Percentiles rank a stretch among this genome's conserved stretches.
These are phyloP conservation scores for Sceloporus undulatus DNA, from an alignment of 2,113 vertebrate species.

Conservation along the genomic window DNA sequence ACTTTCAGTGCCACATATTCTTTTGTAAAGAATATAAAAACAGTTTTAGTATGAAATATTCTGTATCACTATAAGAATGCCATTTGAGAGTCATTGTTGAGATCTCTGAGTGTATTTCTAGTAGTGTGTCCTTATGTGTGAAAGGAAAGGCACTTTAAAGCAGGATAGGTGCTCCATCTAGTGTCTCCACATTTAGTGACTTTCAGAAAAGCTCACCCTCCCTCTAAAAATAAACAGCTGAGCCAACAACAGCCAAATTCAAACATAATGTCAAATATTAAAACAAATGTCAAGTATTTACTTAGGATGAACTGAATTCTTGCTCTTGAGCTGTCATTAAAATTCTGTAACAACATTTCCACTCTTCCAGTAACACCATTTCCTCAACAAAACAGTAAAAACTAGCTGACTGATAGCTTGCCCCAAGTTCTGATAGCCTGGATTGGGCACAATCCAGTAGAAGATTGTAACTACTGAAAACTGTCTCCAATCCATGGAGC, in stretches of 20 bases:
- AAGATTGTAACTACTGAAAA: not conserved
- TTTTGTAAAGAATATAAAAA: conserved; percentile 3
- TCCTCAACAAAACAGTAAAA: conserved; percentile 3
- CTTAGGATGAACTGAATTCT: not conserved
- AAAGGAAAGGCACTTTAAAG: conserved; percentile 50
- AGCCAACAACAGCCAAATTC: not conserved
- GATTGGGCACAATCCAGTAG: not conserved
- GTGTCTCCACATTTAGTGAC: conserved; percentile 54
- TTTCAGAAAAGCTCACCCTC: conserved; percentile 9
- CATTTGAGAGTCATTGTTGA: conserved; percentile 48
- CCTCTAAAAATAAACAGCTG: conserved; percentile 34
- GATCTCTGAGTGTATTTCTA: conserved; percentile 36
- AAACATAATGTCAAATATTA: conserved; percentile 5
- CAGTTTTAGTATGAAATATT: conserved; percentile 38
- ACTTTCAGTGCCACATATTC: not conserved
- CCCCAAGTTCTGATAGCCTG: not conserved
- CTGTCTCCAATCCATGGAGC: not conserved
- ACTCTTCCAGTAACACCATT: not conserved
- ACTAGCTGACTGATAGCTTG: not conserved
- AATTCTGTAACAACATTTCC: not conserved
- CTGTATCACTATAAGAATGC: conserved; percentile 45
- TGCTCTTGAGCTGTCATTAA: not conserved
- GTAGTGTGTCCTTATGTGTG: not conserved
- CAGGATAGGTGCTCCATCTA: conserved; percentile 75
- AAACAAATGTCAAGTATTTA: not conserved